Conservation (phyloP, 2,888 invertebrate genomes). For the Leptinotarsa juncta region DNA sequence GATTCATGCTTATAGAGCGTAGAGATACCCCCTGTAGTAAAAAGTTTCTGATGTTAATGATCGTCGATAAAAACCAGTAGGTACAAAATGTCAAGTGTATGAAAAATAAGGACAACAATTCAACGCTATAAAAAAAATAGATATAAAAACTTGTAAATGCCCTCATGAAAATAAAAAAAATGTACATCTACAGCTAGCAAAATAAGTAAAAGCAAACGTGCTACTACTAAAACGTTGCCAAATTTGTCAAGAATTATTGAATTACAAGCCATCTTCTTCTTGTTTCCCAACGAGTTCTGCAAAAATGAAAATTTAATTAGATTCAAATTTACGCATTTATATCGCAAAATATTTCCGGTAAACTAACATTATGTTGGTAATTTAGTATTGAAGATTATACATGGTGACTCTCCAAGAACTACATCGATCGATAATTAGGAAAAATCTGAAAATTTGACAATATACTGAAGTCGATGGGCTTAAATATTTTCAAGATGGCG, state of each 20-base stretch:
- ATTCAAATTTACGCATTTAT: conserved; percentile 22
- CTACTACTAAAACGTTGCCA: conserved; percentile 18
- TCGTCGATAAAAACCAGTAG: not conserved
- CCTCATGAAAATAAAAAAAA: not conserved
- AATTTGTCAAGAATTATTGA: conserved; percentile 25
- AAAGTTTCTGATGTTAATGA: not conserved
- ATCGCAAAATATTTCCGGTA: conserved; percentile 23
- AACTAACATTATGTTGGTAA: not conserved
- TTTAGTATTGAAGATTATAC: too few relatives aligned
- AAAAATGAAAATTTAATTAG: conserved; percentile 46
- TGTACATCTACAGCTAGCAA: conserved; percentile 1
- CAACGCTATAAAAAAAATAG: not conserved
- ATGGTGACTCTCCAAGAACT: too few relatives aligned
- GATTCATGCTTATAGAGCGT: not conserved
- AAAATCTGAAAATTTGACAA: too few relatives aligned
- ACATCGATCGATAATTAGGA: too few relatives aligned
- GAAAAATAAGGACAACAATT: not conserved
- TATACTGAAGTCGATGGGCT: too few relatives aligned
- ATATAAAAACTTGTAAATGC: conserved; percentile 11
- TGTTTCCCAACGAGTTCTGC: conserved; percentile 47
- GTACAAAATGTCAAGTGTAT: conserved; percentile 4
- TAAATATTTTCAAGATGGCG: too few relatives aligned
- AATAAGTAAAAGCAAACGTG: conserved; percentile 18
- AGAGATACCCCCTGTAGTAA: conserved; percentile 12
- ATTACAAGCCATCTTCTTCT: conserved; percentile 45